Percentiles rank a stretch among this genome's conserved stretches.
These are phyloP conservation scores for Echiichthys vipera DNA, from an alignment of 2,797 vertebrate genomes.

Conservation along the genomic window DNA sequence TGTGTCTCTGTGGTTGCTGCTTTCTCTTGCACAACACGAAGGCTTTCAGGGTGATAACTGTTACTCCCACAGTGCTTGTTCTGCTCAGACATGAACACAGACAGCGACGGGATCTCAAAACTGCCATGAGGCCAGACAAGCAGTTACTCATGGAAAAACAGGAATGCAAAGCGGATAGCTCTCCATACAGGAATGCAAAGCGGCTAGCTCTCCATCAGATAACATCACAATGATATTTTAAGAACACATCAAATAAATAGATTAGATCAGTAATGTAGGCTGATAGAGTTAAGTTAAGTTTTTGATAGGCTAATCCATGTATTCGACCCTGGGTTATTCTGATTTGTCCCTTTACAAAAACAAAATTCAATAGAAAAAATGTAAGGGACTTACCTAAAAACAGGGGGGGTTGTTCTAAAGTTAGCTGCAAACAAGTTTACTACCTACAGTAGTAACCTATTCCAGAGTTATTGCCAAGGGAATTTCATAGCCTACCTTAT, in stretches of 20 bases:
- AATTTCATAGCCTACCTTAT: too few species aligned
- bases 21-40: slow-evolving; percentile 22
- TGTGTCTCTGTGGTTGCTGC: background rate
- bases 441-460: too few species aligned
- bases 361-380: too few species aligned
- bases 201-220: slow-evolving; percentile 36
- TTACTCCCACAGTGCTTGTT: slow-evolving; percentile 15
- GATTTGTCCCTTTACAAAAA: too few species aligned
- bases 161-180: slow-evolving; percentile 36
- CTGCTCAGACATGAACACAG: slow-evolving; percentile 54
- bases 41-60: slow-evolving; percentile 32
- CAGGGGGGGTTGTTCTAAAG: too few species aligned
- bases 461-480: too few species aligned
- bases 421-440: too few species aligned
- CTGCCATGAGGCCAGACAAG: slow-evolving; percentile 31
- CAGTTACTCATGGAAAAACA: slow-evolving; percentile 51
- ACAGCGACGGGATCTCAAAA: slow-evolving; percentile 16
- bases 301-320: too few species aligned
- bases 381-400: too few species aligned
- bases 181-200: slow-evolving; percentile 34
- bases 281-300: too few species aligned
- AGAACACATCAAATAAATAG: slow-evolving; percentile 53
- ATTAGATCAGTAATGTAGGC: slow-evolving; percentile 48
- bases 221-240: slow-evolving; percentile 46
- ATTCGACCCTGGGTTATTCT: too few species aligned